These are phyloP conservation scores for Dryas iulia DNA, from an alignment of 1,140 invertebrate species.

Conservation along the genomic window DNA sequence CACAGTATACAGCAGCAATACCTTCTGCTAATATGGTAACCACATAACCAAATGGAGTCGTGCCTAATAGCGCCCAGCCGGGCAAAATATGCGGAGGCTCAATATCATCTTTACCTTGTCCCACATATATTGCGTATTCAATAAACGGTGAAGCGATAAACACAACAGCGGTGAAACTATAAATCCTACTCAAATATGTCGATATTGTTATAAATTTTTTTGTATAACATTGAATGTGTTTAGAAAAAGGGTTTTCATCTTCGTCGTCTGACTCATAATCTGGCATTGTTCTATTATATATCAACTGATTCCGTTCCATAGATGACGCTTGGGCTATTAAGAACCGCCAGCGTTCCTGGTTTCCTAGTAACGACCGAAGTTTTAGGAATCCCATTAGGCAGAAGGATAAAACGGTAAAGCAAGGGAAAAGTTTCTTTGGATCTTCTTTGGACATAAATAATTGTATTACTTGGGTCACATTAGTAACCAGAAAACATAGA, in stretches of 20 bases:
- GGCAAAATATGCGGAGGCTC: conserved; percentile 54
- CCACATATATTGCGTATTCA: conserved; percentile 37
- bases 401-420: conserved; percentile 55
- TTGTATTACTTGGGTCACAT: conserved; percentile 41
- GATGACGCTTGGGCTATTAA: conserved; percentile 37
- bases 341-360: conserved; percentile 37
- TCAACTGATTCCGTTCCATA: conserved; percentile 45
- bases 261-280: conserved; percentile 53
- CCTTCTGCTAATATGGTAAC: conserved; percentile 42
- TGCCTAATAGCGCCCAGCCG: conserved; percentile 47
- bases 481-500: conserved; percentile 42
- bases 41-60: conserved; percentile 40
- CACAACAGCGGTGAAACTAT: conserved; percentile 45
- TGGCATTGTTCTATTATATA: background rate
- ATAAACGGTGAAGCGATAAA: conserved; percentile 55
- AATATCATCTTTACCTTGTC: conserved; percentile 20
- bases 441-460: conserved; percentile 44
- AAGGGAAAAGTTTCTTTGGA: conserved; percentile 47
- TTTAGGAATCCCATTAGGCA: conserved; percentile 56
- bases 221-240: conserved; percentile 43
- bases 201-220: conserved; percentile 40
- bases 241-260: conserved; percentile 29
- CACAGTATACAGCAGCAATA: conserved; percentile 49
- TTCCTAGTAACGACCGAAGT: conserved; percentile 36
- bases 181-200: conserved; percentile 41